A percentile compares a stretch with the other conserved stretches of the same genome.
Evolutionary conservation across 2,113 vertebrate species (phyloP).

Genomic region (Mirounga angustirostris): DNA sequence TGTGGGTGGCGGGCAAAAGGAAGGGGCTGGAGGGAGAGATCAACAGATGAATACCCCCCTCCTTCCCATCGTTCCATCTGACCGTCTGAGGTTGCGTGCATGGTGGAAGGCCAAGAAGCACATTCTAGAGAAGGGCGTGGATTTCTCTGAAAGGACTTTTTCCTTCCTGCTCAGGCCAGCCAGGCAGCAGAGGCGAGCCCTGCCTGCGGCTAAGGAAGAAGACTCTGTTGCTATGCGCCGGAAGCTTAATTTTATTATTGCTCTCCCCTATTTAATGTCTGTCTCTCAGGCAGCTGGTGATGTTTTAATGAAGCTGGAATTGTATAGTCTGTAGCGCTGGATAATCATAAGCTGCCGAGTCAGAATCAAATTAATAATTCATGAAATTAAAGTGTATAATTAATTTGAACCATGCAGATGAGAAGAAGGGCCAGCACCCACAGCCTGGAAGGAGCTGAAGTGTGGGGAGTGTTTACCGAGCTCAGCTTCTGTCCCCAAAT

Average conservation of each 20-base stretch:
- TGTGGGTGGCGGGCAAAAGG: background rate
- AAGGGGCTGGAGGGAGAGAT: background rate
- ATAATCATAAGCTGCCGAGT: constrained; percentile 99
- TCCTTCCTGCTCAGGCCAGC: constrained; percentile 72
- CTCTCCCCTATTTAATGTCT: constrained; percentile 92
- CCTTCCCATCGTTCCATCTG: background rate
- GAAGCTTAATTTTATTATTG: constrained; percentile 94
- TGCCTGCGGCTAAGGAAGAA: constrained; percentile 79
- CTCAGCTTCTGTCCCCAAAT: background rate
- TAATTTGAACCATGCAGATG: constrained; percentile 93
- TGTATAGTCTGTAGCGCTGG: constrained; percentile 93
- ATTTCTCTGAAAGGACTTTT: constrained; percentile 70
- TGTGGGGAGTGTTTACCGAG: constrained; percentile 40
- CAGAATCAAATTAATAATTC: constrained; percentile 99
- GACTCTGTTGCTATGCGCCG: constrained; percentile 87
- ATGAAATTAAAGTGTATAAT: constrained; percentile 99
- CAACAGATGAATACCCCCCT: background rate
- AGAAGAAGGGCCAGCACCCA: constrained; percentile 86
- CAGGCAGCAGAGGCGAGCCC: constrained; percentile 54
- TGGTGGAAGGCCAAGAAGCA: background rate
- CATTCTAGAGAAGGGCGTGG: constrained; percentile 46
- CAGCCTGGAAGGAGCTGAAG: constrained; percentile 79
- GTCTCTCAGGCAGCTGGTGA: constrained; percentile 95
- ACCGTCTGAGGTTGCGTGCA: background rate
- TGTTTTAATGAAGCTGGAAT: constrained; percentile 98